A percentile compares a stretch with the other conserved stretches of the same genome.
Evolutionary conservation across 2,113 vertebrate species (phyloP).

Genomic region (Oncorhynchus keta): DNA sequence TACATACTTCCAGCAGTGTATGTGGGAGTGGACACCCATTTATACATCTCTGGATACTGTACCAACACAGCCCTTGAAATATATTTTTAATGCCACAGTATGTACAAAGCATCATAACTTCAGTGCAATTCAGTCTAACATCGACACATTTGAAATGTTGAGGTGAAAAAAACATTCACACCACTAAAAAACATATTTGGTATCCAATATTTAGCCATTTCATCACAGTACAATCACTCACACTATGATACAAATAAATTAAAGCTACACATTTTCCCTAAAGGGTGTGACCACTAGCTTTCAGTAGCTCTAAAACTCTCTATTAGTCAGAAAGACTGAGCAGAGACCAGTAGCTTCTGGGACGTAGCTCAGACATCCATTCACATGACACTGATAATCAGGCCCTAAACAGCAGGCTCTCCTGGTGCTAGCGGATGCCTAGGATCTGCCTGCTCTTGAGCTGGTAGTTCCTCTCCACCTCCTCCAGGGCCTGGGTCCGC

Average conservation of each 20-base stretch:
- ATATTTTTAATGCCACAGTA: neutral
- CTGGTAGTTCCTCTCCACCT: conserved; percentile 80
- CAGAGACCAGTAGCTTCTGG: neutral
- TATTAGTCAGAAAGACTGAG: neutral
- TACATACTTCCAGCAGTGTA: no score
- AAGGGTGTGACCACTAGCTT: neutral
- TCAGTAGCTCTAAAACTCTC: conserved; percentile 15
- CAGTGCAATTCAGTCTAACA: no score
- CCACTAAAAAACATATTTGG: neutral
- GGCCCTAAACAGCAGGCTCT: neutral
- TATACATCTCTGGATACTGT: neutral
- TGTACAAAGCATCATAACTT: neutral
- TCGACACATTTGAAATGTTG: neutral
- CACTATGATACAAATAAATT: conserved; percentile 27
- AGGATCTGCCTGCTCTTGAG: conserved; percentile 84
- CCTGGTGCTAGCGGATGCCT: conserved; percentile 80
- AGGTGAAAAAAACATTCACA: neutral
- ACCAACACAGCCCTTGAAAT: neutral
- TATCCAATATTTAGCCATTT: neutral
- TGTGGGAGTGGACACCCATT: neutral
- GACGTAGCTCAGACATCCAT: neutral
- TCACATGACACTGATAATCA: neutral
- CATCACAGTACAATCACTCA: neutral
- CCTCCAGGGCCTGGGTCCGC: conserved; percentile 74
- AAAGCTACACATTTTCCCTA: conserved; percentile 30